Conservation (phyloP, 1,140 invertebrate genomes). For the Caerostris extrusa region DNA sequence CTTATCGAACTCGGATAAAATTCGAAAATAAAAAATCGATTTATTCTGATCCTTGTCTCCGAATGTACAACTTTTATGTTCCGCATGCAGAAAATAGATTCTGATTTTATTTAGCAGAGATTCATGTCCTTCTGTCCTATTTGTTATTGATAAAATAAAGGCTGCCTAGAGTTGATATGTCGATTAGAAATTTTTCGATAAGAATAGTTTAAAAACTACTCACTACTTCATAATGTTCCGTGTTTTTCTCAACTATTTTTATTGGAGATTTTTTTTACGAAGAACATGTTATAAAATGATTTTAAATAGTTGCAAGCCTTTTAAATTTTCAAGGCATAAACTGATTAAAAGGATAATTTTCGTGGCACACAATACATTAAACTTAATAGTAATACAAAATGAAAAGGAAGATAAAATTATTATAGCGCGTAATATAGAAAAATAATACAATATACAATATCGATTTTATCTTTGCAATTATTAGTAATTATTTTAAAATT, state of each 20-base stretch:
- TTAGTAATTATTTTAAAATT: too few species aligned
- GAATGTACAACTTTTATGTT: not conserved
- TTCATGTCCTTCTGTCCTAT: not conserved
- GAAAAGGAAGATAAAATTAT: too few species aligned
- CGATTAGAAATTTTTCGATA: not conserved
- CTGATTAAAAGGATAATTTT: too few species aligned
- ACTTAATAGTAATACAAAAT: too few species aligned
- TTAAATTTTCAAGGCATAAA: too few species aligned
- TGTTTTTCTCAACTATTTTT: not conserved
- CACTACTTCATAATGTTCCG: not conserved
- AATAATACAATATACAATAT: too few species aligned
- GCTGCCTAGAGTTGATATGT: too few species aligned
- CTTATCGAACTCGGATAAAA: slow-evolving; percentile 17
- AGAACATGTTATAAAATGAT: too few species aligned
- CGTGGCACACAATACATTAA: too few species aligned
- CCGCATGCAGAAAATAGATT: not conserved
- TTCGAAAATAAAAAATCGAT: slow-evolving; percentile 40
- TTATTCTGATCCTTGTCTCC: not conserved
- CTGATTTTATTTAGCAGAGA: not conserved
- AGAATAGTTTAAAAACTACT: not conserved
- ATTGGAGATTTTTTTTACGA: not conserved
- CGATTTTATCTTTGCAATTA: too few species aligned
- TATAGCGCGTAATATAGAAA: too few species aligned
- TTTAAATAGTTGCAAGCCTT: too few species aligned
- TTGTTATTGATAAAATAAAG: not conserved